A percentile compares a stretch with the other conserved stretches of the same genome.
These are phyloP conservation scores for Zenarchopterus dispar DNA, from an alignment of 2,797 vertebrate genomes.

Conservation along the genomic window DNA sequence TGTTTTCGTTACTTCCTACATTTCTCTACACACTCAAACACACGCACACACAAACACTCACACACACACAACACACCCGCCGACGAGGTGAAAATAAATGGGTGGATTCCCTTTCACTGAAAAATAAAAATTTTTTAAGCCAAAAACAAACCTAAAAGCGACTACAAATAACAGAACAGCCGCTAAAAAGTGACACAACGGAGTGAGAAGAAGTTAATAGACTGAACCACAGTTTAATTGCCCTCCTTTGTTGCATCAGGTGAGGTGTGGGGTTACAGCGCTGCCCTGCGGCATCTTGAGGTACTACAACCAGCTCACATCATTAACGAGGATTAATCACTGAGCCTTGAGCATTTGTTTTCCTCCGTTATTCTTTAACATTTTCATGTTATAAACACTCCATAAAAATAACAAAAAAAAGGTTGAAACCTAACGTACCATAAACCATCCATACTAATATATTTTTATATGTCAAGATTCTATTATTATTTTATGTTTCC, in stretches of 20 bases:
- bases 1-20: slow-evolving; percentile 71
- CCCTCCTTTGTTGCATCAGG: background rate
- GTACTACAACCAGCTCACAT: background rate
- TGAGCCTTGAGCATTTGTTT: too few relatives aligned
- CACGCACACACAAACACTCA: background rate
- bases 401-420: too few relatives aligned
- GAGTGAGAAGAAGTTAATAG: background rate
- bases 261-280: background rate
- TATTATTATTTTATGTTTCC: too few relatives aligned
- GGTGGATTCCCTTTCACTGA: background rate
- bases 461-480: too few relatives aligned
- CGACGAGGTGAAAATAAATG: slow-evolving; percentile 18
- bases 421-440: too few relatives aligned
- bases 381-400: too few relatives aligned
- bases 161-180: background rate
- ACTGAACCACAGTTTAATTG: slow-evolving; percentile 11
- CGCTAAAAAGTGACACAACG: background rate
- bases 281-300: background rate
- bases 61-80: background rate
- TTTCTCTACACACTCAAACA: slow-evolving; percentile 35
- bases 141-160: background rate
- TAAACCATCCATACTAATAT: too few relatives aligned
- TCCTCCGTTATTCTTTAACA: too few relatives aligned
- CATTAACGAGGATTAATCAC: too few relatives aligned
- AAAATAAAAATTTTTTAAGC: background rate